Conservation (phyloP, 37 sponge, comb jelly and placozoan species). For the Petrosia ficiformis region DNA sequence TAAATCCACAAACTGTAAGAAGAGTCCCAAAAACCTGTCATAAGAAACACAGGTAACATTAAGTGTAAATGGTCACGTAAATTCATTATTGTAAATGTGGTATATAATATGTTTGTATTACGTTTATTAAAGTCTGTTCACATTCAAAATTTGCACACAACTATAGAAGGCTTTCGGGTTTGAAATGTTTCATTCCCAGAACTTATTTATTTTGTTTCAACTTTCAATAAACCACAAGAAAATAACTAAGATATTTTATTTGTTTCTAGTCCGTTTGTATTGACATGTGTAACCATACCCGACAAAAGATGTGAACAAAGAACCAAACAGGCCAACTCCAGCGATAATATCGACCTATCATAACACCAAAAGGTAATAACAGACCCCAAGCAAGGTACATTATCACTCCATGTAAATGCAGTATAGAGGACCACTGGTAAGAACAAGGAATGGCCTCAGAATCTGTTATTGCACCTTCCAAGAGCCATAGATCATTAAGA, state of each 20-base stretch:
- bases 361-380: constrained; percentile 54
- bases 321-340: constrained; percentile 62
- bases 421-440: constrained; percentile 21
- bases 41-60: not conserved
- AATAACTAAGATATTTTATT: not conserved
- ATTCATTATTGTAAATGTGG: too few species aligned
- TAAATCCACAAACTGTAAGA: constrained; percentile 59
- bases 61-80: too few species aligned
- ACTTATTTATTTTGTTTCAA: too few species aligned
- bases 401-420: constrained; percentile 64
- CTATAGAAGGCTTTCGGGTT: too few species aligned
- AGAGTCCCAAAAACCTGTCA: constrained; percentile 49
- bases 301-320: constrained; percentile 48
- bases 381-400: constrained; percentile 75
- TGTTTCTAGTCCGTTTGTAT: not conserved
- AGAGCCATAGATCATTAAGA: constrained; percentile 40
- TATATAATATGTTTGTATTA: too few species aligned
- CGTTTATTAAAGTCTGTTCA: too few species aligned
- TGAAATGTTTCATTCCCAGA: too few species aligned
- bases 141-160: too few species aligned
- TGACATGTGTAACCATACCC: constrained; percentile 16
- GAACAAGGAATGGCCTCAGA: constrained; percentile 15
- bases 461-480: constrained; percentile 15
- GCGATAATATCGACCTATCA: constrained; percentile 72
- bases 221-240: not conserved